A percentile compares a stretch with the other conserved stretches of the same genome.
phyloP scores from a whole-genome alignment of 2,113 vertebrate species.

The Cyprinodon brontotheroides region DNA sequence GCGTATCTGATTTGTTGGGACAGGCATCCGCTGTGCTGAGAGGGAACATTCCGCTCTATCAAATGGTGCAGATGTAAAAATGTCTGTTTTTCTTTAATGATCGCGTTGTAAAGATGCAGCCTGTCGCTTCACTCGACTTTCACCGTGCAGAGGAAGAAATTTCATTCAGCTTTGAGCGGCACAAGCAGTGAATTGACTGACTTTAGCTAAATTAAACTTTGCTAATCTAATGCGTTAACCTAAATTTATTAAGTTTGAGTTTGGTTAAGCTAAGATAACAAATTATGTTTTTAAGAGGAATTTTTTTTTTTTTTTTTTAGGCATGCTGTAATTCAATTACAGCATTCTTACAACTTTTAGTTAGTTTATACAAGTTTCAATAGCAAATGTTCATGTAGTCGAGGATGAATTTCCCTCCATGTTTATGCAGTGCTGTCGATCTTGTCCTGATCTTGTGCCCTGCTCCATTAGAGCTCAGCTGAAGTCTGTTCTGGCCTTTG shows the following conservation, averaged over 20 bases:
- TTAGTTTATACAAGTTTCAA: not conserved
- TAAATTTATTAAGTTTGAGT: too few species aligned
- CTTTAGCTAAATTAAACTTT: too few species aligned
- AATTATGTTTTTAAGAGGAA: too few species aligned
- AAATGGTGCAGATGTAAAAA: constrained; percentile 10
- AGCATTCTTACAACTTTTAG: not conserved
- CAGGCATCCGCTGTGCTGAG: constrained; percentile 44
- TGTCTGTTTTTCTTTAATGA: constrained; percentile 15
- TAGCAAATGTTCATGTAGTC: not conserved
- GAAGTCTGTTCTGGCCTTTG: constrained; percentile 8
- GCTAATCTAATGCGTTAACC: too few species aligned
- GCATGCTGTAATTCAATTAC: not conserved
- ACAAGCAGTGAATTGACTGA: too few species aligned
- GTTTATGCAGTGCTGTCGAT: constrained; percentile 1
- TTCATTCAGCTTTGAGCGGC: too few species aligned
- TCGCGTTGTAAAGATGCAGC: constrained; percentile 16
- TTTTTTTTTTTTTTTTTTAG: not conserved
- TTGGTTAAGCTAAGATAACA: too few species aligned
- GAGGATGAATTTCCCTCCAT: not conserved
- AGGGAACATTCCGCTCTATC: constrained; percentile 36
- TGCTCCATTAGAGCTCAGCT: constrained; percentile 22
- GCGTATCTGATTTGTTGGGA: constrained; percentile 48
- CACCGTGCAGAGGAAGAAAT: constrained; percentile 10
- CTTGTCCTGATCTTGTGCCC: constrained; percentile 9
- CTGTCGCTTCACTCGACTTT: constrained; percentile 31